Evolutionary conservation across 1,140 invertebrate genomes (phyloP), one percentile per base, ranked within the genome.

Genomic region (Plutomurus gul): DNA sequence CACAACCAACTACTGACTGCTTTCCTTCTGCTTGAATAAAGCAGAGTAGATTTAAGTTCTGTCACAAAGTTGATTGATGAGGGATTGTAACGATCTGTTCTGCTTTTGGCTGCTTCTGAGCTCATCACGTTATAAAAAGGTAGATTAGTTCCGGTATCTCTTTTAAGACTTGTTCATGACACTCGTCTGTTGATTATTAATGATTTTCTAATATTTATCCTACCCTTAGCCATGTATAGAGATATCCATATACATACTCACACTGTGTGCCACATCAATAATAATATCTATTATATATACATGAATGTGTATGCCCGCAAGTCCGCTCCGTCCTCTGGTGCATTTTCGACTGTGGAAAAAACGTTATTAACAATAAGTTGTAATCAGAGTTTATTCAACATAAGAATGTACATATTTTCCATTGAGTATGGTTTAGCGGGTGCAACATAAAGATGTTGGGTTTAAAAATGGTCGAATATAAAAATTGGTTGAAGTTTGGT

Each of bases 151-250:
- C 70, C 70, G 70, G 36, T 73, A 73, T 73, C 70, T 73, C 70
- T 40, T 73, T 40, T 73, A 73, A 73, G 70, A 73, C 70, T 73
- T 73, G 70, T 73, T 39, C 37, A 73, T 73, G 70, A 73, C 70
- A 73, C 70, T 73, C 70, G 37, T 36, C 70, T 73, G 70, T 73
- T 73, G 70, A 73, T 73, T 73, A 73, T 73, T 73, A 73, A 73
- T 39, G 70, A 73, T 73, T 73, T 73, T 73, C 70, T 73, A 73
- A 73, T 73, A 73, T 73, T 73, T 43, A 43, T 43, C 27, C 27
- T 65, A 4, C 13, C n/a, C 11, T 10, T 43, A 43, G 39, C 11
- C 39, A 43, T 43, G 11, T 13, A n/a, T 43, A 43, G 11, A 13
- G 10, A 43, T 43, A 43, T 43, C n/a, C 11, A 43, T 43, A 4